Base-by-base conservation (phyloP, 2,113 vertebrate species). In the Scomber japonicus region DNA sequence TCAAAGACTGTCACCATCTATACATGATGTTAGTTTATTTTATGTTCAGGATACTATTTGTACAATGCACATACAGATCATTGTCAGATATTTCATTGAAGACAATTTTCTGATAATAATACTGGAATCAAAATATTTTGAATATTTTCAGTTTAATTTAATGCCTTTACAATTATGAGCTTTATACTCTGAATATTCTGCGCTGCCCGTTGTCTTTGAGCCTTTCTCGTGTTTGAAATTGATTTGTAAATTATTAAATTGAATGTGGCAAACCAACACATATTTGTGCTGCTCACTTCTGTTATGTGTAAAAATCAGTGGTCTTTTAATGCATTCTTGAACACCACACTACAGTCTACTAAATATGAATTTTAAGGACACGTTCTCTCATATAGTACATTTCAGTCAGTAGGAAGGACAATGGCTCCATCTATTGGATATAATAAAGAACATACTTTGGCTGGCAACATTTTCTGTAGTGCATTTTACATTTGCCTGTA, bases 191-290 rank as follows among this genome's bases (percentile, higher is more conserved):
- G 49, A 62, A 71, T 75, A 57, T 14, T 16, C 16, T 30, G 7
- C 5, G 12, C 19, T 4, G 12, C 46, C 11, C 77, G 7, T 68
- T 27, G 24, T 66, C 63, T 82, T 75, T 77, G 24, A 59, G 62
- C 51, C 14, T 57, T 21, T 30, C 46, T 49, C 63, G 63, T 89
- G 65, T 89, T 81, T 55, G 11, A 75, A 85, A 84, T 78, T 83
- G 64, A 86, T 89, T 87, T 87, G 60, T 92, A 90, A 92, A 88
- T 89, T 90, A 92, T 92, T 83, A 87, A 89, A 88, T 75, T 66
- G 3, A 90, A 54, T 17, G 46, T 78, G 57, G 44, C 21, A 68
- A 75, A 86, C 11, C 14, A 27, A 46, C 19, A 48, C 3, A 0
- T 16, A 14, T 56, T 15, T 77, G 11, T 74, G 19, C 19, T 51